Conservation (phyloP, 1,140 invertebrate species). For the Drosophila mayri region DNA sequence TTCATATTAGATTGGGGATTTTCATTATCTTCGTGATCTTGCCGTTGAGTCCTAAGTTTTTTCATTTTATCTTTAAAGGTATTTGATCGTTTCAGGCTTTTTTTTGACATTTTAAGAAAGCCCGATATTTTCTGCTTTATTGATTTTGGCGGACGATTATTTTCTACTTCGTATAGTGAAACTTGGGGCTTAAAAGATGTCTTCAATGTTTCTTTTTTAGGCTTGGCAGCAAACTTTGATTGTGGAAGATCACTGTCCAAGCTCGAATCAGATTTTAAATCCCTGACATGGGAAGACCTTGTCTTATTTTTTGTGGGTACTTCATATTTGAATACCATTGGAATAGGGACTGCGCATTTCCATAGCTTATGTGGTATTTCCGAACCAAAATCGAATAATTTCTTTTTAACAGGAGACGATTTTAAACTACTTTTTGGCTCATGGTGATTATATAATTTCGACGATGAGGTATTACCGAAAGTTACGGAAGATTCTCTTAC, state of each 20-base stretch:
- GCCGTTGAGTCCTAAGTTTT: not conserved
- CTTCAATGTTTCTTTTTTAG: not conserved
- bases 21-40: not conserved
- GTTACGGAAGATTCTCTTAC: not conserved
- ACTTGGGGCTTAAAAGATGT: not conserved
- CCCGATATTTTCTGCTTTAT: constrained; percentile 30
- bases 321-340: constrained; percentile 11
- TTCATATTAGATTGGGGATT: not conserved
- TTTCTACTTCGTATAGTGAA: not conserved
- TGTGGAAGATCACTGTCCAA: constrained; percentile 11
- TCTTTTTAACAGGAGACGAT: not conserved
- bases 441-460: not conserved
- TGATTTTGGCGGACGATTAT: not conserved
- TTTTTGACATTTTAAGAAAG: constrained; percentile 32
- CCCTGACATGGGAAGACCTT: too few species aligned
- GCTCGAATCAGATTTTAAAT: not conserved
- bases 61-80: not conserved
- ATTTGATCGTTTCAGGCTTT: not conserved
- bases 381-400: constrained; percentile 26
- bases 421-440: not conserved
- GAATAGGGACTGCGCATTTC: not conserved
- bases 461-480: not conserved
- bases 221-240: not conserved
- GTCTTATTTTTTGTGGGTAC: constrained; percentile 40
- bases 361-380: constrained; percentile 49